Evolutionary conservation across 2,888 invertebrate species (phyloP).

Genomic region (Dugesia japonica): DNA sequence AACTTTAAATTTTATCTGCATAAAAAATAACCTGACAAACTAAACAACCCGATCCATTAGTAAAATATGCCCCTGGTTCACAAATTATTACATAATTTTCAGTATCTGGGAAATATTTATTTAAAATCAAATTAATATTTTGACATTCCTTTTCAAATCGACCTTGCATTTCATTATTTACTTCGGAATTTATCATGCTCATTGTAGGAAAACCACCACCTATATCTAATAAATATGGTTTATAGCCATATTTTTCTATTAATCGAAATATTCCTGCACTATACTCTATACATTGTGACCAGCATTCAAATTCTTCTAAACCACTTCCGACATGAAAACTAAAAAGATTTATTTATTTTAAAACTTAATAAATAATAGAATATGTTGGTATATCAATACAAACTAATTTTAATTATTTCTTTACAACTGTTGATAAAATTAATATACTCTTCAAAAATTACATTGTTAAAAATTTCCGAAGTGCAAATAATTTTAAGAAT

Average conservation of each 20-base stretch:
- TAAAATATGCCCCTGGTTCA: slow-evolving; percentile 8
- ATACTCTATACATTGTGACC: background rate
- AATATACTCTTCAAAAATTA: too few relatives aligned
- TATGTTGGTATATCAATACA: too few relatives aligned
- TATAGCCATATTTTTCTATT: background rate
- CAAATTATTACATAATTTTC: slow-evolving; percentile 15
- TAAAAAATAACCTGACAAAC: background rate
- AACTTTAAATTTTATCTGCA: background rate
- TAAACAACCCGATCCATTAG: background rate
- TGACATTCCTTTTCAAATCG: background rate
- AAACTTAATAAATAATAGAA: too few relatives aligned
- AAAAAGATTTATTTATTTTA: background rate
- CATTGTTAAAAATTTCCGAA: too few relatives aligned
- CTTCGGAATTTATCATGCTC: background rate
- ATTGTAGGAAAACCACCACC: background rate
- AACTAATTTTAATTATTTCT: too few relatives aligned
- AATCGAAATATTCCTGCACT: background rate
- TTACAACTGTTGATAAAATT: too few relatives aligned
- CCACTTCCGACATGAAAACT: slow-evolving; percentile 8
- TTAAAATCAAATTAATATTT: background rate
- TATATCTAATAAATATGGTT: slow-evolving; percentile 10
- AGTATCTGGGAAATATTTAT: background rate
- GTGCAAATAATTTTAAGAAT: too few relatives aligned
- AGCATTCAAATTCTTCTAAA: background rate
- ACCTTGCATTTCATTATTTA: background rate